These are phyloP conservation scores for Cyanistes caeruleus DNA, from an alignment of 2,113 vertebrate genomes.

Conservation along the genomic window DNA sequence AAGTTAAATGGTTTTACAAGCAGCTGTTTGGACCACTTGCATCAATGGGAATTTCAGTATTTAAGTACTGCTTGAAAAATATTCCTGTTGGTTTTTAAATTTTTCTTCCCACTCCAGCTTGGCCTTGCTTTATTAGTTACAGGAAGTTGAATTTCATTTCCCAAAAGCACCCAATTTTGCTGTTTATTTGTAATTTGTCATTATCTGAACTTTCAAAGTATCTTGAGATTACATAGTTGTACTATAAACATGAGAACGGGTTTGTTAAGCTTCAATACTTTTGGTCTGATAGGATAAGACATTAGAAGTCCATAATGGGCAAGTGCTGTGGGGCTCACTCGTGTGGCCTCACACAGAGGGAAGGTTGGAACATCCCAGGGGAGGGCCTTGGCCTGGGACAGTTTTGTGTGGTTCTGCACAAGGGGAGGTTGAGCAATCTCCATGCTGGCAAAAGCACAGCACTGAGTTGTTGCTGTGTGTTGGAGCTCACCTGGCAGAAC, in stretches of 20 bases:
- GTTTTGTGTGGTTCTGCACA: not conserved
- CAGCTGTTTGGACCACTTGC: not conserved
- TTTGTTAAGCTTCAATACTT: not conserved
- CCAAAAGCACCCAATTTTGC: not conserved
- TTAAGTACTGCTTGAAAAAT: not conserved
- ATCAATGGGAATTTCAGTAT: not conserved
- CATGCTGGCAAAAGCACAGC: not conserved
- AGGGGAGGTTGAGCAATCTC: not conserved
- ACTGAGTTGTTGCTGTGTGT: not conserved
- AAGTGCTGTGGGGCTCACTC: not conserved
- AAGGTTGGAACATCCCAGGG: accelerated
- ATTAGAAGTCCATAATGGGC: accelerated
- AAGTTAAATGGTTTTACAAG: not conserved
- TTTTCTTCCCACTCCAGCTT: not conserved
- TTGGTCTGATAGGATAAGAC: accelerated
- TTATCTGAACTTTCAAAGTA: not conserved
- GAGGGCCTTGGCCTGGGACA: not conserved
- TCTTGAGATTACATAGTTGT: not conserved
- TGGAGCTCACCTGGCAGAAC: not conserved
- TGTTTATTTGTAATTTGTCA: not conserved
- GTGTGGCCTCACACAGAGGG: not conserved
- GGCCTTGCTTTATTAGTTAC: not conserved
- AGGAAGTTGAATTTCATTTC: not conserved
- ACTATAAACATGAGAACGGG: not conserved
- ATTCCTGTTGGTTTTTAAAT: accelerated